Conservation (phyloP, 1,140 invertebrate species). For the Drosophila quadrilineata region DNA sequence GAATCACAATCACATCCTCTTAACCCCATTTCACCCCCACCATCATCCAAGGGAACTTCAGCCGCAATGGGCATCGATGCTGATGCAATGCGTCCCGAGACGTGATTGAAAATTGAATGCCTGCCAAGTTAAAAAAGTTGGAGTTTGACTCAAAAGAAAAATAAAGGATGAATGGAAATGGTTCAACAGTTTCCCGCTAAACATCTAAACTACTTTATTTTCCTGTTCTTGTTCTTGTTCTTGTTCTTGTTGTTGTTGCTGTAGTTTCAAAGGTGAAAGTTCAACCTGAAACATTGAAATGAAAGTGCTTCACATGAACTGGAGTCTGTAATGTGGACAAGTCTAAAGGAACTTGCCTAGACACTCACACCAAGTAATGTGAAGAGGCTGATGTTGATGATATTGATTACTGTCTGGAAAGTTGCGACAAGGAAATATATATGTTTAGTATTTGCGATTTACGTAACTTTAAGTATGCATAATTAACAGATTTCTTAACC, state of each 20-base stretch:
- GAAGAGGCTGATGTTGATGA: no score
- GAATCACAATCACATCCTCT: no score
- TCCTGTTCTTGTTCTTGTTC: not conserved
- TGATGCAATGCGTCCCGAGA: conserved; percentile 1
- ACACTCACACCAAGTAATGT: no score
- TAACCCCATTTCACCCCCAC: no score
- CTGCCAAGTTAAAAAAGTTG: not conserved
- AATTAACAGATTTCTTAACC: no score
- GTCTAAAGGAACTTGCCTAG: conserved; percentile 6
- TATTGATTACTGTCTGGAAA: no score
- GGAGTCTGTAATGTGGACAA: not conserved
- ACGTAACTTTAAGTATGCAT: no score
- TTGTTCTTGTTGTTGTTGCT: conserved; percentile 3
- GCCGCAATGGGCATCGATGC: conserved; percentile 22
- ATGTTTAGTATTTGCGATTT: no score
- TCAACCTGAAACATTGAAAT: conserved; percentile 8
- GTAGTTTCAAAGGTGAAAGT: not conserved
- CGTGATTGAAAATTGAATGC: conserved; percentile 38
- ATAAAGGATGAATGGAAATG: not conserved
- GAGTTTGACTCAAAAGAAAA: no score
- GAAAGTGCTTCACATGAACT: conserved; percentile 8
- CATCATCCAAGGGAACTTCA: no score
- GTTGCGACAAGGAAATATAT: no score
- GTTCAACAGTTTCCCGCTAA: not conserved
- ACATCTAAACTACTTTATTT: not conserved